Percentiles rank a stretch among this genome's conserved stretches.
Conservation (phyloP, 2,797 vertebrate species). For the Xiphophorus birchmanni region DNA sequence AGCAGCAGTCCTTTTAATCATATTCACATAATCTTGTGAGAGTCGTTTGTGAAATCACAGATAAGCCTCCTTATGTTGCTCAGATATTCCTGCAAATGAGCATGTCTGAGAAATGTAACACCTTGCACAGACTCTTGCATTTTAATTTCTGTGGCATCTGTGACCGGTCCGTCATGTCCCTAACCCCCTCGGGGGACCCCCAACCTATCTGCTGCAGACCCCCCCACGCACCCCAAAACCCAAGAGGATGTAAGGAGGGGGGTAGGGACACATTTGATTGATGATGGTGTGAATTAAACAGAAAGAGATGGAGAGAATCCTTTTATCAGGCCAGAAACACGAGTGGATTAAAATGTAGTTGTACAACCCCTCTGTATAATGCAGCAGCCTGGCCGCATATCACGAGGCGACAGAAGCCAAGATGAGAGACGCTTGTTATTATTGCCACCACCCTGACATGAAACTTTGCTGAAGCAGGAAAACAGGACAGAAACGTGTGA, state of each 20-base stretch:
- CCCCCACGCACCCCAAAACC: conserved; percentile 64
- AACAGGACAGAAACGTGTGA: conserved; percentile 46
- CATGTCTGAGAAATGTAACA: conserved; percentile 81
- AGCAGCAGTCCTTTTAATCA: conserved; percentile 63
- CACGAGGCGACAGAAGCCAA: conserved; percentile 75
- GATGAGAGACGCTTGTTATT: conserved; percentile 67
- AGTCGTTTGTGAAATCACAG: conserved; percentile 67
- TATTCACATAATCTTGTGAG: conserved; percentile 75
- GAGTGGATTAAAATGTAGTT: conserved; percentile 88
- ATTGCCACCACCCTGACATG: conserved; percentile 37
- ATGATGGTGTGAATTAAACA: conserved; percentile 86
- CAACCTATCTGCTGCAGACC: conserved; percentile 74
- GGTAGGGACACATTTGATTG: conserved; percentile 81
- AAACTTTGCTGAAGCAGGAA: conserved; percentile 69
- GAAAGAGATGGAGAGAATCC: conserved; percentile 86
- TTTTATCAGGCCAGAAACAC: conserved; percentile 84
- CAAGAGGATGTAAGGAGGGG: conserved; percentile 47
- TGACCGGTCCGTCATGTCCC: conserved; percentile 79
- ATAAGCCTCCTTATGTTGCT: conserved; percentile 76
- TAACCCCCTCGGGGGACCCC: conserved; percentile 78
- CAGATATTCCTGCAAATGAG: conserved; percentile 76
- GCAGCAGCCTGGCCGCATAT: conserved; percentile 76
- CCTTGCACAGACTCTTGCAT: conserved; percentile 80
- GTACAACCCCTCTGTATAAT: conserved; percentile 83
- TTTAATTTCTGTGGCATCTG: conserved; percentile 84